Evolutionary conservation across 2,113 vertebrate genomes (phyloP).

Genomic region (Numida meleagris): DNA sequence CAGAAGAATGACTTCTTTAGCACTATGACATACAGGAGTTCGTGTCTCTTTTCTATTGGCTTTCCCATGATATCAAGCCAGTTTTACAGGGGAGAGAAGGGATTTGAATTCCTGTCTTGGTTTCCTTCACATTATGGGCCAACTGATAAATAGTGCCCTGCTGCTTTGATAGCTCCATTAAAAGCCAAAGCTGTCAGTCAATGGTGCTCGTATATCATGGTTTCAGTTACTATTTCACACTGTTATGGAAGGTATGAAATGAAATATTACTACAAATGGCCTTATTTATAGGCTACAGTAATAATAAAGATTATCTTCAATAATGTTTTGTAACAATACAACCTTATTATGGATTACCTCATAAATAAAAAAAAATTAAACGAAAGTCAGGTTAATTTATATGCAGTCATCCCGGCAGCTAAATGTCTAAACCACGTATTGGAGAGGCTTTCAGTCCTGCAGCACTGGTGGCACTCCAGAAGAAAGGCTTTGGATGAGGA

Average conservation of each 20-base stretch:
- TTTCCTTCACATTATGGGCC: neutral
- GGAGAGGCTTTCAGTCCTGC: neutral
- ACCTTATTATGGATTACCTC: neutral
- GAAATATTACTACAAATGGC: neutral
- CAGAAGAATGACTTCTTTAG: neutral
- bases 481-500: neutral
- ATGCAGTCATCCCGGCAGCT: neutral
- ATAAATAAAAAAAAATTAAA: constrained; percentile 37
- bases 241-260: neutral
- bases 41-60: neutral
- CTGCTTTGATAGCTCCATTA: neutral
- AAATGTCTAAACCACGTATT: neutral
- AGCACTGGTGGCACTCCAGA: neutral
- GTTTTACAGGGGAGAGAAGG: neutral
- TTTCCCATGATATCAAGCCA: neutral
- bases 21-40: neutral
- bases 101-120: neutral
- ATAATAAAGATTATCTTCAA: constrained; percentile 19
- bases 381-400: neutral
- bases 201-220: neutral
- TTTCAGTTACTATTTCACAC: neutral
- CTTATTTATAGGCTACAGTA: neutral
- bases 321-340: neutral
- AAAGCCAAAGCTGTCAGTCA: neutral
- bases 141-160: neutral